These are phyloP conservation scores for Spongilla lacustris DNA, from an alignment of 37 sponge, comb jelly and placozoan genomes.

Conservation along the genomic window DNA sequence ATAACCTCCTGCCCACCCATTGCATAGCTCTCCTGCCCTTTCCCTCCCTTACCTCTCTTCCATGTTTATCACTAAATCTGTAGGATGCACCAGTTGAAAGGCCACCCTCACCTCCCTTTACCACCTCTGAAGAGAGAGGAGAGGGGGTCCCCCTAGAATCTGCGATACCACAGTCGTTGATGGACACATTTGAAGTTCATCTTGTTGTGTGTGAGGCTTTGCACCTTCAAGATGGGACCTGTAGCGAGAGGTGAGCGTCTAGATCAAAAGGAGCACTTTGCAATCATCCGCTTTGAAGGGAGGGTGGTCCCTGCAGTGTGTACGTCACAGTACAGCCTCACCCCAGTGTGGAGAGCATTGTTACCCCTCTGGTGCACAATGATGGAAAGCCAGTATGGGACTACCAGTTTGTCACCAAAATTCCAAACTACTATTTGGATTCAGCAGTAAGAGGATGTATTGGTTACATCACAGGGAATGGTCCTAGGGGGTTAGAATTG, in stretches of 20 bases:
- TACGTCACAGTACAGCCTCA: constrained; percentile 76
- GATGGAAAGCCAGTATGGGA: constrained; percentile 54
- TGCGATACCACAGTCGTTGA: not conserved
- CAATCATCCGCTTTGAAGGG: not conserved
- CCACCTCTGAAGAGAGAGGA: not conserved
- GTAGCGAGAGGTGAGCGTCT: not conserved
- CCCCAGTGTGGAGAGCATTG: constrained; percentile 49
- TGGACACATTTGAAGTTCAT: not conserved
- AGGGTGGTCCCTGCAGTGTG: constrained; percentile 6
- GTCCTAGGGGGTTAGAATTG: no score
- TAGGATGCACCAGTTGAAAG: not conserved
- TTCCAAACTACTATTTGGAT: constrained; percentile 58
- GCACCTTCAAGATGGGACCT: not conserved
- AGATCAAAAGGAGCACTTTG: not conserved
- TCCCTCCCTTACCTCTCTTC: not conserved
- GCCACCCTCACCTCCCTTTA: not conserved
- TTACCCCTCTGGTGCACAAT: constrained; percentile 18
- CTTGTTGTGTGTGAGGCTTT: not conserved
- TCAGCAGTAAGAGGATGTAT: constrained; percentile 30
- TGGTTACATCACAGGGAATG: no score
- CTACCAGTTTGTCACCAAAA: constrained; percentile 40
- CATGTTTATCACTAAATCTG: not conserved
- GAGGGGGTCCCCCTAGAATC: not conserved
- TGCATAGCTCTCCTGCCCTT: not conserved
- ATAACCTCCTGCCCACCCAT: not conserved